Evolutionary conservation across 2,113 vertebrate species (phyloP), one percentile per base, ranked within the genome.

Genomic region (Jaculus jaculus): DNA sequence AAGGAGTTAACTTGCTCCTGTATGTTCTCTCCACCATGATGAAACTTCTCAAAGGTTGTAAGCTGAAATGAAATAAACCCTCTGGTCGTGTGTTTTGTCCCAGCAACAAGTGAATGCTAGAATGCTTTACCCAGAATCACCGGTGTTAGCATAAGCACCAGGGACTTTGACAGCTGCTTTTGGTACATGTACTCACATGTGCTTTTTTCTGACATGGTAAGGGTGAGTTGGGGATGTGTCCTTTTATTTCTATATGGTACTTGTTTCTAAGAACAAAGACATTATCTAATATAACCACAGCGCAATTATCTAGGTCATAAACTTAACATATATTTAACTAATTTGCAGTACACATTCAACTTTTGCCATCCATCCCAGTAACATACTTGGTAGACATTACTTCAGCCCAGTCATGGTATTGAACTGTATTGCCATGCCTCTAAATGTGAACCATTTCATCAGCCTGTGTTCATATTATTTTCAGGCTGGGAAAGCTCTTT

Each of bases 131-230:
- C 60, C n/a, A 73, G 65, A 69, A 69, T 89, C 23, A 65, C 9
- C 24, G 58, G 66, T 54, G 20, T 58, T 90, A 68, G 71, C 47
- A 9, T 61, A n/a, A 39, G 66, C 77, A 72, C 58, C 47, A 37
- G 26, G 34, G 81, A 26, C 17, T 84, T 71, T 79, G 72, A 21
- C 7, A 21, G 89, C 81, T 37, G 28, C 3, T 47, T 4, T 80
- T 42, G 34, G n/a, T 9, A 0, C 24, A 24, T 23, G 7, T n/a
- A 3, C 9, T 21, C 20, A 58, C 1, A 0, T 13, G 1, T 30
- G 42, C 28, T 47, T 47, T 63, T 12, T 30, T 9, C 28, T 7
- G 34, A 90, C 47, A 10, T 28, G 16, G 37, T 60, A 58, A 71
- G 17, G 47, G 3, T 68, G 63, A 60, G 72, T 20, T 91, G 42